Conservation (phyloP, 2,113 vertebrate species). For the Cyanistes caeruleus region DNA sequence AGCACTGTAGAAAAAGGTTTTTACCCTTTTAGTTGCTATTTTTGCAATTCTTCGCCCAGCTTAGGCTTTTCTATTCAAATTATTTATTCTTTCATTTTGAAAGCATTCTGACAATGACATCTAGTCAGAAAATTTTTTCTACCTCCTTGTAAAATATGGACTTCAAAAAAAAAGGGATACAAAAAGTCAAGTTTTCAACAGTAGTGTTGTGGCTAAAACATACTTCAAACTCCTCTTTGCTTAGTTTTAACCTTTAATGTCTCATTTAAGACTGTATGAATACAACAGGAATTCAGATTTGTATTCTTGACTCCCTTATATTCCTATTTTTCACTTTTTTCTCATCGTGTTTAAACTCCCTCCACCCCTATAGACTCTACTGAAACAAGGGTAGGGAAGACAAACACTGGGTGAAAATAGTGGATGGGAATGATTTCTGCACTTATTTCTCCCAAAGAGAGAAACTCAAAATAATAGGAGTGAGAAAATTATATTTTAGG, state of each 20-base stretch:
- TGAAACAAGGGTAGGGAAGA: not conserved
- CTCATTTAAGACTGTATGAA: not conserved
- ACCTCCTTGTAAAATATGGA: not conserved
- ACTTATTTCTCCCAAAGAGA: not conserved
- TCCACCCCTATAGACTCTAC: accelerated
- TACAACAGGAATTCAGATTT: not conserved
- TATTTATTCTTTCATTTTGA: not conserved
- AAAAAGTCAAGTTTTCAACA: not conserved
- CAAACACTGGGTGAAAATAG: not conserved
- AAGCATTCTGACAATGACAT: not conserved
- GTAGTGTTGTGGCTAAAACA: not conserved
- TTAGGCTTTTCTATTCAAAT: not conserved
- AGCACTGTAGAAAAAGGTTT: not conserved
- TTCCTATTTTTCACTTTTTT: not conserved
- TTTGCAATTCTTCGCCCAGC: not conserved
- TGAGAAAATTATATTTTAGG: not conserved
- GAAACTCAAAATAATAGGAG: not conserved
- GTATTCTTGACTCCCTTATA: not conserved
- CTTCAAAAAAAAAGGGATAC: not conserved
- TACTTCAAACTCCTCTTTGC: not conserved
- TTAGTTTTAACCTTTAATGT: not conserved
- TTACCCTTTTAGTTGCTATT: not conserved
- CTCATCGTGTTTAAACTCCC: not conserved
- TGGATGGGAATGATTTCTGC: not conserved
- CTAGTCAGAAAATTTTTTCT: not conserved